Conservation (phyloP, 2,888 invertebrate genomes). For the Nemoura dubitans region DNA sequence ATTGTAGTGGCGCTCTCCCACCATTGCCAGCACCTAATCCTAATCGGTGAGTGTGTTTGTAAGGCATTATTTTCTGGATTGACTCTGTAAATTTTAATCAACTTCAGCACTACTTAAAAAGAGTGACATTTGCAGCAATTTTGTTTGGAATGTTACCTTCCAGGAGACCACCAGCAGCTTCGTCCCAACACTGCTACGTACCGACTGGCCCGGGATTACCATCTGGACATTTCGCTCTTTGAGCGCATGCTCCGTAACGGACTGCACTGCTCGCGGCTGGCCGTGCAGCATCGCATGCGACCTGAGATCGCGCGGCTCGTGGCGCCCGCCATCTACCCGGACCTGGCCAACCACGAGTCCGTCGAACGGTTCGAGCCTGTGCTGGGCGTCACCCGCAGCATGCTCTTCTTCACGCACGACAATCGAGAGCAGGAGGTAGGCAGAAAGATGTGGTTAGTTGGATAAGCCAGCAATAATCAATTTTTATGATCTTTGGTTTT, state of each 20-base stretch:
- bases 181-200: constrained; percentile 77
- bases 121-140: too few relatives aligned
- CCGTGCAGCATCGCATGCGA: constrained; percentile 81
- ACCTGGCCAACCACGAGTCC: constrained; percentile 67
- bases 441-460: too few relatives aligned
- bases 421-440: constrained; percentile 66
- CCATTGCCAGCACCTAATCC: constrained; percentile 80
- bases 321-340: constrained; percentile 74
- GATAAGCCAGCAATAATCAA: too few relatives aligned
- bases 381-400: constrained; percentile 67
- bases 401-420: constrained; percentile 76
- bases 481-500: too few relatives aligned
- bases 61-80: too few relatives aligned
- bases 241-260: constrained; percentile 80
- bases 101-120: too few relatives aligned
- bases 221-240: constrained; percentile 81
- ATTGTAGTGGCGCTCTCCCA: constrained; percentile 79
- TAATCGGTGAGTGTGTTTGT: constrained; percentile 80
- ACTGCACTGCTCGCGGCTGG: constrained; percentile 67
- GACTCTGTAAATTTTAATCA: too few relatives aligned
- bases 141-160: too few relatives aligned
- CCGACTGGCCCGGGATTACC: constrained; percentile 70
- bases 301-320: constrained; percentile 68
- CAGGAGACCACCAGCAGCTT: constrained; percentile 84
- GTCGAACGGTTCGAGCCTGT: constrained; percentile 68